Evolutionary conservation across 2,113 vertebrate species (phyloP).

Genomic region (Mormyrus iriodes): DNA sequence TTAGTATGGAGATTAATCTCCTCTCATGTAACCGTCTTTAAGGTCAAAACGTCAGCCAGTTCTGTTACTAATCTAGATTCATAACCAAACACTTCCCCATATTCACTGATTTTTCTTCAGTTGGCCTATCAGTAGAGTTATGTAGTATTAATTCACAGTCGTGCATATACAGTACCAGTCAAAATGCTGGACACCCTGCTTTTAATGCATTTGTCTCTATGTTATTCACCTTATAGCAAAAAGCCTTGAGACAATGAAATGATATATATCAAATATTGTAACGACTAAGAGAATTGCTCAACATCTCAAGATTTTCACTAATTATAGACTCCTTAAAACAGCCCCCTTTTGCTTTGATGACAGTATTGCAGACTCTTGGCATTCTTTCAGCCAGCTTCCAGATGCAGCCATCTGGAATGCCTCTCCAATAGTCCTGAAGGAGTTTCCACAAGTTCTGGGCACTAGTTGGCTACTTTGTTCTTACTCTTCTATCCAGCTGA

Average conservation of each 20-base stretch:
- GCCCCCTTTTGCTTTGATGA: not conserved
- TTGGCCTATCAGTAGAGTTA: not conserved
- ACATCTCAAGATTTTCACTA: not conserved
- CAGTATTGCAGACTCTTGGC: not conserved
- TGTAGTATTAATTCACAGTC: not conserved
- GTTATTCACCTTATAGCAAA: not conserved
- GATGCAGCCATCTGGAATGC: not conserved
- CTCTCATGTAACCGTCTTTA: not conserved
- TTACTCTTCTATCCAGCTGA: not conserved
- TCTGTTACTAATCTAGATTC: not conserved
- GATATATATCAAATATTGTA: not conserved
- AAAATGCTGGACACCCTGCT: not conserved
- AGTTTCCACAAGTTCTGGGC: not conserved
- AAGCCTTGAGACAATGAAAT: not conserved
- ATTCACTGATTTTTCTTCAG: not conserved
- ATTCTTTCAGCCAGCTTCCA: not conserved
- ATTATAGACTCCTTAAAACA: not conserved
- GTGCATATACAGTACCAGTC: not conserved
- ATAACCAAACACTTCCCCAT: not conserved
- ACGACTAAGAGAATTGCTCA: not conserved
- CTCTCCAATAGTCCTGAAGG: not conserved
- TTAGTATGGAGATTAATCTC: conserved; percentile 1
- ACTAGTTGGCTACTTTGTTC: not conserved
- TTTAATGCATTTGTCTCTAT: not conserved
- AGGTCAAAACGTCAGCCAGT: not conserved